Evolutionary conservation across 2,797 vertebrate species (phyloP), one percentile per base, ranked within the genome.

Genomic region (Vultur gryphus): DNA sequence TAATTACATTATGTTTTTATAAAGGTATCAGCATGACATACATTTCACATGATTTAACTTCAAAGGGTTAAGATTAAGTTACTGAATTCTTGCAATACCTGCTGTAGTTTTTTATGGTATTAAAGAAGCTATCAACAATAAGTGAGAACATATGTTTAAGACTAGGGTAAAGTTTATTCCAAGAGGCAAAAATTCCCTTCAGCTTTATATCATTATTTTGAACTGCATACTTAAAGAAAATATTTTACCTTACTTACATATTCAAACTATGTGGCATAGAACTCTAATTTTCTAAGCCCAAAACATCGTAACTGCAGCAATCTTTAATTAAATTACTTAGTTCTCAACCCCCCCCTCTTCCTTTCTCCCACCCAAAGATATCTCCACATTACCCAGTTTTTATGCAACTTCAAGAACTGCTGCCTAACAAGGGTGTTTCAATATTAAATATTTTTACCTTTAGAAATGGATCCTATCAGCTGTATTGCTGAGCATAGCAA

Each of bases 11-110:
- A 87, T 66, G 55, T 24, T 94, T 94, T 91, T 83, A 89, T 85
- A 73, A 91, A 94, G 35, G 35, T 72, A 92, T 76, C 93, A 87
- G 93, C 90, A 95, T 70, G 82, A 93, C 77, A 83, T n/a, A 67
- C 33, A 85, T 76, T 92, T 96, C 80, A 89, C 41, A 64, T 55
- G 33, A 93, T 73, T 90, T 90, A 77, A 92, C 88, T 89, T 97
- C 95, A 96, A 96, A 96, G 91, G 46, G 52, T 89, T 97, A 83
- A 92, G 96, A 96, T 95, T 91, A 94, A 89, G 78, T 97, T 95
- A 93, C 84, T 85, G 71, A 93, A 97, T 97, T 95, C 83, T 87
- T 96, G 55, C 78, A 95, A 93, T 95, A 95, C 95, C 90, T 92
- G 89, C 84, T 80, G 52, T 25, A 94, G 59, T 44, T 96, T 90